Percentiles rank a stretch among this genome's conserved stretches.
Evolutionary conservation across 2,113 vertebrate genomes (phyloP).

Genomic region (Platichthys flesus): DNA sequence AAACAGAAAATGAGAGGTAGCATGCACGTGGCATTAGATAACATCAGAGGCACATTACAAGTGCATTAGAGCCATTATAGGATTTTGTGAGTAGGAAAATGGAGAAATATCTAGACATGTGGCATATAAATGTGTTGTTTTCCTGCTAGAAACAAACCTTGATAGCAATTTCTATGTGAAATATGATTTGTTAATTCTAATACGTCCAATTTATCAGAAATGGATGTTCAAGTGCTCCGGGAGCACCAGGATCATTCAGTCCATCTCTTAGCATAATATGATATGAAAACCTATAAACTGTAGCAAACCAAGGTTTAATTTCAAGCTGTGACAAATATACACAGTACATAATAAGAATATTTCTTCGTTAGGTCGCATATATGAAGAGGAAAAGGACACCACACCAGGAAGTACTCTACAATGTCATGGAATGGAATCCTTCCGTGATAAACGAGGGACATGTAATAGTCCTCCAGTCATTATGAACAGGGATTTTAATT

Average conservation of each 20-base stretch:
- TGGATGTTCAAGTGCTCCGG: neutral
- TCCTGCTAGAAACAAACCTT: neutral
- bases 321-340: too few species aligned
- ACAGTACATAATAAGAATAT: too few species aligned
- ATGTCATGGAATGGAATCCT: neutral
- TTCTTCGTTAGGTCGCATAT: too few species aligned
- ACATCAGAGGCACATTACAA: constrained; percentile 27
- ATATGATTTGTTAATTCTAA: neutral
- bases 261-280: neutral
- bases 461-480: neutral
- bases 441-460: too few species aligned
- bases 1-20: constrained; percentile 23
- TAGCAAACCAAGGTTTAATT: too few species aligned
- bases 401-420: too few species aligned
- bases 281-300: too few species aligned
- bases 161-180: neutral
- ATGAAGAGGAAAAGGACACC: too few species aligned
- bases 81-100: constrained; percentile 18
- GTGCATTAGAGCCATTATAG: constrained; percentile 35
- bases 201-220: neutral
- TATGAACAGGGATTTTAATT: neutral
- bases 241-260: neutral
- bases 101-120: constrained; percentile 1
- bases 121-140: neutral
- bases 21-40: constrained; percentile 21